These are phyloP conservation scores for Sebastolobus altivelis DNA, from an alignment of 2,797 vertebrate genomes.

Conservation along the genomic window DNA sequence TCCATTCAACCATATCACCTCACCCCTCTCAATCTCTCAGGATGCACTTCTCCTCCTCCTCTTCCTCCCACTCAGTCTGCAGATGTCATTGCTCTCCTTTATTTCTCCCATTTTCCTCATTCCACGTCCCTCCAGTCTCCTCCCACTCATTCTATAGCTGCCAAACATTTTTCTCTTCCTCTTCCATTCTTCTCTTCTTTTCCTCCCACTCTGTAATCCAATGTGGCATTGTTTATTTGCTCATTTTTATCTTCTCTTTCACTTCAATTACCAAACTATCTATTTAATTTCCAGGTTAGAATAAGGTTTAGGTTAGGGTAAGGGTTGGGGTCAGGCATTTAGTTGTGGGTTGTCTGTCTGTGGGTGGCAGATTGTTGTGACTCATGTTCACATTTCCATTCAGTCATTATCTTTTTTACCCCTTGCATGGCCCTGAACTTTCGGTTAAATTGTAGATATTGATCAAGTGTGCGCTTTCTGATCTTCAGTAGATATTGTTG, in stretches of 20 bases:
- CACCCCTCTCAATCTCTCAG: constrained; percentile 20
- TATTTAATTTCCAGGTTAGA: too few species aligned
- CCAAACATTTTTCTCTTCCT: constrained; percentile 18
- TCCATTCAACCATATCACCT: constrained; percentile 8
- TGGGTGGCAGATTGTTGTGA: constrained; percentile 35
- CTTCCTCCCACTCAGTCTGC: constrained; percentile 46
- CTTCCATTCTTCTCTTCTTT: constrained; percentile 16
- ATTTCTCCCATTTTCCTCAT: constrained; percentile 31
- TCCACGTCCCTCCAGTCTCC: constrained; percentile 13
- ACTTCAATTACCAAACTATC: constrained; percentile 21
- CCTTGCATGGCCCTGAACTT: not conserved
- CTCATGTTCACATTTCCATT: constrained; percentile 44
- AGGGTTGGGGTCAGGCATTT: too few species aligned
- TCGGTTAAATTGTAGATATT: not conserved
- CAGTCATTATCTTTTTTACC: constrained; percentile 6
- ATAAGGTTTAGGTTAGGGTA: too few species aligned
- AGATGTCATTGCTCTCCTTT: constrained; percentile 23
- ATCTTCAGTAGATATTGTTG: not conserved
- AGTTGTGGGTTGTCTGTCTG: not conserved
- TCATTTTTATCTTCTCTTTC: constrained; percentile 19
- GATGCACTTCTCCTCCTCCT: constrained; percentile 15
- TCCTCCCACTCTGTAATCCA: constrained; percentile 27
- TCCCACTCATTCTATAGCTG: constrained; percentile 42
- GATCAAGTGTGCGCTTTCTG: not conserved
- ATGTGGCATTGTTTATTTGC: constrained; percentile 9